Evolutionary conservation across 2,888 invertebrate genomes (phyloP).

Genomic region (Aphidius colemani): DNA sequence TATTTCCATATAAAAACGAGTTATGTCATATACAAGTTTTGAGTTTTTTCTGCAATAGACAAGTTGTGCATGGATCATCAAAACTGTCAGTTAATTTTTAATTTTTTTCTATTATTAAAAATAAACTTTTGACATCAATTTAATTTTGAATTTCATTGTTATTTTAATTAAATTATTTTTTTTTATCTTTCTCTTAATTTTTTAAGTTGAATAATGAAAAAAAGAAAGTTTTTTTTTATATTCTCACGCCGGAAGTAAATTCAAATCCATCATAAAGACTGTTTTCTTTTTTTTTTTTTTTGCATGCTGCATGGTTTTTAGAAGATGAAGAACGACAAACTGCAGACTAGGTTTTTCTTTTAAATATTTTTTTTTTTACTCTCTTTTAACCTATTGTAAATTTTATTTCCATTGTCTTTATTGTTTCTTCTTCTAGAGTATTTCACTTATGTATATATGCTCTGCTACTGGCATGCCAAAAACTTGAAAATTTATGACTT

Average conservation of each 20-base stretch:
- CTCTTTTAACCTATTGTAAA: conserved; percentile 45
- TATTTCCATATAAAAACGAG: too few species aligned
- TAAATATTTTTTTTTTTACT: conserved; percentile 13
- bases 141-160: too few species aligned
- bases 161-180: conserved; percentile 11
- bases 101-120: conserved; percentile 36
- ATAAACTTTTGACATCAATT: too few species aligned
- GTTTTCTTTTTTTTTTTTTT: neutral
- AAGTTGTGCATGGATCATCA: conserved; percentile 27
- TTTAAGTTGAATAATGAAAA: too few species aligned
- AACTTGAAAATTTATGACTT: conserved; percentile 22
- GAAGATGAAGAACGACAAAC: conserved; percentile 29
- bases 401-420: conserved; percentile 52
- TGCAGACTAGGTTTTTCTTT: conserved; percentile 12
- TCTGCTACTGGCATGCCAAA: conserved; percentile 25
- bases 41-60: conserved; percentile 40
- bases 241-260: neutral
- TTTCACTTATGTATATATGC: conserved; percentile 28
- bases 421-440: conserved; percentile 44
- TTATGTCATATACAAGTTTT: conserved; percentile 41
- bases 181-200: neutral
- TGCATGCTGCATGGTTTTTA: conserved; percentile 26
- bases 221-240: too few species aligned
- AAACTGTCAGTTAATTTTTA: conserved; percentile 37
- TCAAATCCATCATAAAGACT: neutral